Base-by-base conservation (phyloP, 2,797 vertebrate genomes). In the Dendrocincla tyrannina region DNA sequence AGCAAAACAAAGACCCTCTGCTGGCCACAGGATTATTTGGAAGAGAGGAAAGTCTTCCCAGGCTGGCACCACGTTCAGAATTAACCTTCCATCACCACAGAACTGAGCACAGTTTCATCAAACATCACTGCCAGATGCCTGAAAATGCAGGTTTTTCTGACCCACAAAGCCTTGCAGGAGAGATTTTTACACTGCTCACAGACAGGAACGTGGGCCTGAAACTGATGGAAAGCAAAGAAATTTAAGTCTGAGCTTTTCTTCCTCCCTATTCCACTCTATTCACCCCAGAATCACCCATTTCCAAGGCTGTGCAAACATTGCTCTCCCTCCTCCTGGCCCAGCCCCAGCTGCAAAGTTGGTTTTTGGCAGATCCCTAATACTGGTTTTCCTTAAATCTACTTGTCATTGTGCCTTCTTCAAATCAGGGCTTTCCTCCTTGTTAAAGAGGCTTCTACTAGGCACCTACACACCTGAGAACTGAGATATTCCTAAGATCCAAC, bases 231-330 rank as follows among this genome's bases (percentile, higher is more conserved):
- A 25, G 39, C 47, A 85, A 39, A 47, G 30, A 15, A 46, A 56
- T 9, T 59, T 27, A 78, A 67, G 44, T 5, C n/a, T 35, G 74
- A 46, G 78, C 24, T 88, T 59, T 33, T 24, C 39, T 10, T 39
- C 39, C n/a, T 12, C 62, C 18, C 4, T 9, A 7, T 4, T 59
- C 1, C n/a, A n/a, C n/a, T n/a, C n/a, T n/a, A n/a, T n/a, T 33
- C 12, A 49, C 60, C 52, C 23, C 77, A 90, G 47, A 70, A 75
- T 58, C 41, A 64, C 60, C 58, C 10, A 13, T 47, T 68, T 78
- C 5, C 64, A 25, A n/a, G 63, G 52, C 68, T 52, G 60, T 13
- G 52, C 63, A 60, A 70, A 75, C 66, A 50, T 6, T 8, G 37
- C 3, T 78, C 80, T 64, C 85, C 37, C 53, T 42, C 68, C 60